phyloP scores from a whole-genome alignment of 2,888 invertebrate species.

The Pasiphila rectangulata region DNA sequence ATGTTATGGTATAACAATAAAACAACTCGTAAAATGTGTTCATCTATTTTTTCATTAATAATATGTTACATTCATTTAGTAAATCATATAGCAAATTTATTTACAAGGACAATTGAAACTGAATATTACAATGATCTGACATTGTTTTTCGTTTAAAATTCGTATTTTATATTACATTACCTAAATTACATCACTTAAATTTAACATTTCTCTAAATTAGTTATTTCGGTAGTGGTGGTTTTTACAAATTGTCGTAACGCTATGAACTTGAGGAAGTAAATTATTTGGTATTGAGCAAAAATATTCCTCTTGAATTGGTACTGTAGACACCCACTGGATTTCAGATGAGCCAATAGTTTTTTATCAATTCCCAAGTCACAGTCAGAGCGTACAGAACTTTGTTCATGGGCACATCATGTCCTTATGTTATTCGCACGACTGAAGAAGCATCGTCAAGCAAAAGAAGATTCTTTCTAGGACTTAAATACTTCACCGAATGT shows the following conservation, averaged over 20 bases:
- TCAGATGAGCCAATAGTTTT: constrained; percentile 4
- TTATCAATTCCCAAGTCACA: constrained; percentile 20
- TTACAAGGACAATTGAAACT: constrained; percentile 78
- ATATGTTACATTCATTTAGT: constrained; percentile 80
- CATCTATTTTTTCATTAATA: constrained; percentile 80
- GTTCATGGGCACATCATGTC: not conserved
- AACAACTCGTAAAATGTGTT: constrained; percentile 70
- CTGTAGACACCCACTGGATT: constrained; percentile 3
- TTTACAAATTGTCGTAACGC: constrained; percentile 59
- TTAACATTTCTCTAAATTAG: constrained; percentile 69
- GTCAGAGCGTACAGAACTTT: constrained; percentile 2
- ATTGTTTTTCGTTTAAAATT: constrained; percentile 77
- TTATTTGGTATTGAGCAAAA: constrained; percentile 24
- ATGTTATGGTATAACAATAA: constrained; percentile 39
- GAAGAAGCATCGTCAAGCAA: constrained; percentile 2
- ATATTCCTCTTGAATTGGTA: constrained; percentile 15
- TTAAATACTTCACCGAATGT: not conserved
- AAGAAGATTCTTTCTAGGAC: not conserved
- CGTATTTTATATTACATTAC: constrained; percentile 75
- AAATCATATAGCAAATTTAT: constrained; percentile 80
- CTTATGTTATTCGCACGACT: not conserved
- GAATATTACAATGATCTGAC: constrained; percentile 72
- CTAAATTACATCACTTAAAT: constrained; percentile 70
- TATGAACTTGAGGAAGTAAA: constrained; percentile 18
- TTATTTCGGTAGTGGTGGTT: constrained; percentile 63